These are phyloP conservation scores for Euzophera pinguis DNA, from an alignment of 2,888 invertebrate genomes.

Conservation along the genomic window DNA sequence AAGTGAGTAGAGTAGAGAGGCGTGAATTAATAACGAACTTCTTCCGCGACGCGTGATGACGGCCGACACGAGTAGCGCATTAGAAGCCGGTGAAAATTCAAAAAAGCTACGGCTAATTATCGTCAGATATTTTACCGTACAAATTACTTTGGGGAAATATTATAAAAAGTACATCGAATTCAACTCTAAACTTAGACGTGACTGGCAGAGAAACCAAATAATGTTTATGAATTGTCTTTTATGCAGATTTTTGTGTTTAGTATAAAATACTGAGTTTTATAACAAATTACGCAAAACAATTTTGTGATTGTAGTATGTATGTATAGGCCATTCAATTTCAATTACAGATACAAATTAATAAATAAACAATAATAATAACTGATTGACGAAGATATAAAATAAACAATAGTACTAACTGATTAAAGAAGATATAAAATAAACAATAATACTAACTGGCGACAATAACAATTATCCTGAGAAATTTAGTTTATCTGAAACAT, in stretches of 20 bases:
- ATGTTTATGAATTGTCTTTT: slow-evolving; percentile 8
- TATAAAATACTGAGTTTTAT: too few relatives aligned
- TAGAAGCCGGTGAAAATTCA: slow-evolving; percentile 62
- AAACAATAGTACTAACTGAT: too few relatives aligned
- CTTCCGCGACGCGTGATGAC: slow-evolving; percentile 77
- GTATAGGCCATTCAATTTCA: too few relatives aligned
- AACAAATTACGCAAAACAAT: too few relatives aligned
- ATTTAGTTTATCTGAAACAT: slow-evolving; percentile 15
- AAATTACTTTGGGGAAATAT: slow-evolving; percentile 28
- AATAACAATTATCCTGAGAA: slow-evolving; percentile 5
- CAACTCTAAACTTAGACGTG: slow-evolving; percentile 37
- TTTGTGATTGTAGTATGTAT: too few relatives aligned
- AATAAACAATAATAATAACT: too few relatives aligned
- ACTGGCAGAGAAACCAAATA: not conserved
- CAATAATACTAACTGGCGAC: not conserved
- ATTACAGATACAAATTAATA: too few relatives aligned
- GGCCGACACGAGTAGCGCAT: slow-evolving; percentile 78
- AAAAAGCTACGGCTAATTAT: slow-evolving; percentile 61
- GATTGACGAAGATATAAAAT: too few relatives aligned
- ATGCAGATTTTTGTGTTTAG: not conserved
- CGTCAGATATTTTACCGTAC: slow-evolving; percentile 32
- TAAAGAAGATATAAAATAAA: not conserved
- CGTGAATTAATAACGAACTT: slow-evolving; percentile 77
- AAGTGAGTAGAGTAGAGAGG: slow-evolving; percentile 61
- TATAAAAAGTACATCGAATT: slow-evolving; percentile 25